phyloP scores from a whole-genome alignment of 2,797 vertebrate species.

The Pteropus rufus region DNA sequence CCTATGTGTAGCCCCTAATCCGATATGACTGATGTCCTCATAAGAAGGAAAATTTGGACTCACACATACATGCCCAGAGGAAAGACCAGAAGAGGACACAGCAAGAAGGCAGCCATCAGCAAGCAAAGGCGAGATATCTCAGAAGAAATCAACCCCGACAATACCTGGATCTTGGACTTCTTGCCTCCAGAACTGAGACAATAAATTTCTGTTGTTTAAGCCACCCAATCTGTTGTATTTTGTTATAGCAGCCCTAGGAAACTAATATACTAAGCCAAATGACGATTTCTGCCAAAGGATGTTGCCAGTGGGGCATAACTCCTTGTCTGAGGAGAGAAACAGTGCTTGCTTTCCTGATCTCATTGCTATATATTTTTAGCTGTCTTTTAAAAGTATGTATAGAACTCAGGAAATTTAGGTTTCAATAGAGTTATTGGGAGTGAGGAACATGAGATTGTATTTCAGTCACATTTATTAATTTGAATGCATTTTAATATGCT shows the following conservation, averaged over 20 bases:
- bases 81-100: background rate
- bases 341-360: background rate
- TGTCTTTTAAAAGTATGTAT: background rate
- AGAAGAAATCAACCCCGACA: background rate
- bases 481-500: background rate
- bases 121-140: background rate
- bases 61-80: background rate
- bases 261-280: background rate
- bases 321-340: background rate
- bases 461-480: background rate
- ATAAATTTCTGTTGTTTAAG: background rate
- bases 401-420: background rate
- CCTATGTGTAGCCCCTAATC: background rate
- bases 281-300: background rate
- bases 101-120: background rate
- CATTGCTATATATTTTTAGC: background rate
- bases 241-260: background rate
- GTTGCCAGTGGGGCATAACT: accelerated
- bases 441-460: background rate
- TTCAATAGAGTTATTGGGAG: background rate
- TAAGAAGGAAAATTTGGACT: background rate
- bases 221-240: background rate
- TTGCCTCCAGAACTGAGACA: background rate
- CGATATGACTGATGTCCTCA: background rate
- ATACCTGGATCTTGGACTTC: background rate